phyloP scores from a whole-genome alignment of 2,113 vertebrate species.

The Mustelus asterias region DNA sequence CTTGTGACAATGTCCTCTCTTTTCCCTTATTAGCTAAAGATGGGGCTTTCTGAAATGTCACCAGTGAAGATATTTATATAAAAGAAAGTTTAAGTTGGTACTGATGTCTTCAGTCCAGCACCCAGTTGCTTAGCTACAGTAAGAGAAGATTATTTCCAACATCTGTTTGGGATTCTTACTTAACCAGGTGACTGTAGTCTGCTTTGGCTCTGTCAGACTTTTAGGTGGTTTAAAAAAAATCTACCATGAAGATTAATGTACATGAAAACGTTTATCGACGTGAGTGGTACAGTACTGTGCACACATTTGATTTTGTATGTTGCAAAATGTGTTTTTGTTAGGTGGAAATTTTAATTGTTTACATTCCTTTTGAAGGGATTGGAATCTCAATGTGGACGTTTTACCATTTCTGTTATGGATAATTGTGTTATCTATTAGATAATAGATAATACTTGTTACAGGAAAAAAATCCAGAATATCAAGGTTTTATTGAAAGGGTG shows the following conservation, averaged over 20 bases:
- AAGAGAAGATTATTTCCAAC: conserved; percentile 5
- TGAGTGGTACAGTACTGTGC: conserved; percentile 17
- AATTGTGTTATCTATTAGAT: neutral
- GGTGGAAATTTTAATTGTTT: neutral
- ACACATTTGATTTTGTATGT: conserved; percentile 24
- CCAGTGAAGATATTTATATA: neutral
- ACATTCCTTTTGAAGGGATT: neutral
- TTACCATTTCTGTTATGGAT: neutral
- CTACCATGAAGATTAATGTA: neutral
- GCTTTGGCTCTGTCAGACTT: neutral
- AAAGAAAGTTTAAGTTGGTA: neutral
- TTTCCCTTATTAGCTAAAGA: neutral
- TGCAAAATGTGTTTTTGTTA: neutral
- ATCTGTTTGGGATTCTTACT: neutral
- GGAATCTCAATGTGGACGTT: neutral
- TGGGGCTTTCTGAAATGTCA: neutral
- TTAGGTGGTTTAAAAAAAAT: neutral
- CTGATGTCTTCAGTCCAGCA: neutral
- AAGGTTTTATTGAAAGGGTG: neutral
- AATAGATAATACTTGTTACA: neutral
- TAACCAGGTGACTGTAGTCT: conserved; percentile 9
- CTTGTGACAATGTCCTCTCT: neutral
- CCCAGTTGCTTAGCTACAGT: neutral
- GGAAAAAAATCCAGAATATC: neutral
- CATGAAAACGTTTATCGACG: neutral